Evolutionary conservation across 2,113 vertebrate species (phyloP), one percentile per base, ranked within the genome.

Genomic region (Tyto alba): DNA sequence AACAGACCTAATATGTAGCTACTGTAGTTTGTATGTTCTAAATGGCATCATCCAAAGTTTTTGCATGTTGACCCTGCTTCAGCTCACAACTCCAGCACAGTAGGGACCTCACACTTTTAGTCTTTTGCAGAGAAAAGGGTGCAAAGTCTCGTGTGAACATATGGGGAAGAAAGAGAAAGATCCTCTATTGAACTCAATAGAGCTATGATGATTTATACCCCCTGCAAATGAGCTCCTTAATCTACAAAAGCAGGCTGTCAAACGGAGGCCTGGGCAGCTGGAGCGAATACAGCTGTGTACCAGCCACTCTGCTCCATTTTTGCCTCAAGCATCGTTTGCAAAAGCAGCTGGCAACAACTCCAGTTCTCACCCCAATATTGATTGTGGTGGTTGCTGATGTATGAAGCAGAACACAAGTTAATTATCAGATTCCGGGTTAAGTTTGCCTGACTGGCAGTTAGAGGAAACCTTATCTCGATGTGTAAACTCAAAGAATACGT

Each of bases 321-420:
- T 29, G 64, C 81, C 86, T 88, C 55, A 1, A 85, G 85, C 67
- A 77, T 69, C 93, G 47, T n/a, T 89, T 57, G 55, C 78, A 76
- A 79, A 88, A 89, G 57, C 89, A 82, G 59, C 45, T 2, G 9
- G 69, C 89, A 79, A 21, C 78, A 75, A 22, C 41, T 60, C 74
- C 53, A 1, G 1, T 40, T 50, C 81, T 85, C 79, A 72, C 59
- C 50, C 72, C 79, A 16, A 0, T 29, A 71, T 47, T 41, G 90
- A 88, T 26, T 41, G 8, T 22, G 62, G 68, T 25, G 55, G 45
- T 23, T 66, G 38, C 62, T 83, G 89, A 79, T 45, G 81, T 53
- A 78, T 16, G 27, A 85, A 90, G 92, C 68, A 87, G 38, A 95
- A 85, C 83, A 72, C 34, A 47, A 88, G 75, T 67, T 93, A 92